A percentile compares a stretch with the other conserved stretches of the same genome.
Evolutionary conservation across 2,113 vertebrate genomes (phyloP).

Genomic region (Neotragus moschatus): DNA sequence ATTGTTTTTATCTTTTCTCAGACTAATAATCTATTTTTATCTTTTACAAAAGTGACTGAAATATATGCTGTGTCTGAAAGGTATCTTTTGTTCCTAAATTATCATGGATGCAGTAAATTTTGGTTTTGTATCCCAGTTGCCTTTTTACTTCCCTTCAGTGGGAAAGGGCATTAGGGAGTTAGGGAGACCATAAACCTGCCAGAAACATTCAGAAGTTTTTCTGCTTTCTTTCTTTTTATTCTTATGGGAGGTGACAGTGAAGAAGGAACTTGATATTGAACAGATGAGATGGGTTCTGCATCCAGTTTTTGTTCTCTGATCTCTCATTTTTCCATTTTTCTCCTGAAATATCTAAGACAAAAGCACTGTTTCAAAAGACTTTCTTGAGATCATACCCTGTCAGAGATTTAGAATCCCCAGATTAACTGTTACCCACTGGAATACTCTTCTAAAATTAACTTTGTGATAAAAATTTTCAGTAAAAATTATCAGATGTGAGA

Average conservation of each 20-base stretch:
- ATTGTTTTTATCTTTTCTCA: not conserved
- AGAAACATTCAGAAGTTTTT: not conserved
- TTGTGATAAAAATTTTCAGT: not conserved
- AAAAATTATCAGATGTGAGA: not conserved
- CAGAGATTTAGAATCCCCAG: slow-evolving; percentile 1
- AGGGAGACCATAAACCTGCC: not conserved
- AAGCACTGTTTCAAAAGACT: slow-evolving; percentile 13
- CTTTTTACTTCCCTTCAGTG: not conserved
- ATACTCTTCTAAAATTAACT: slow-evolving; percentile 43
- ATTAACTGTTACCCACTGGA: not conserved
- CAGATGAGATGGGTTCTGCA: slow-evolving; percentile 20
- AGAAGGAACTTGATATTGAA: slow-evolving; percentile 26
- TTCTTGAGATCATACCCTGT: not conserved
- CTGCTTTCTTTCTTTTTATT: not conserved
- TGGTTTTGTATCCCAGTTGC: not conserved
- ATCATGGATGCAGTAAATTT: not conserved
- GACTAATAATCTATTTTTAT: not conserved
- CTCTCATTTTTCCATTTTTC: slow-evolving; percentile 23
- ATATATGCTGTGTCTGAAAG: not conserved
- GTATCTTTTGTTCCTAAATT: not conserved
- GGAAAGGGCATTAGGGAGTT: not conserved
- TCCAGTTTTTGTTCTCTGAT: slow-evolving; percentile 42
- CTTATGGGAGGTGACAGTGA: not conserved
- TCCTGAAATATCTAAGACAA: not conserved
- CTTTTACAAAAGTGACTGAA: not conserved